Base-by-base conservation (phyloP, 2,888 invertebrate genomes). In the Meta bourneti region DNA sequence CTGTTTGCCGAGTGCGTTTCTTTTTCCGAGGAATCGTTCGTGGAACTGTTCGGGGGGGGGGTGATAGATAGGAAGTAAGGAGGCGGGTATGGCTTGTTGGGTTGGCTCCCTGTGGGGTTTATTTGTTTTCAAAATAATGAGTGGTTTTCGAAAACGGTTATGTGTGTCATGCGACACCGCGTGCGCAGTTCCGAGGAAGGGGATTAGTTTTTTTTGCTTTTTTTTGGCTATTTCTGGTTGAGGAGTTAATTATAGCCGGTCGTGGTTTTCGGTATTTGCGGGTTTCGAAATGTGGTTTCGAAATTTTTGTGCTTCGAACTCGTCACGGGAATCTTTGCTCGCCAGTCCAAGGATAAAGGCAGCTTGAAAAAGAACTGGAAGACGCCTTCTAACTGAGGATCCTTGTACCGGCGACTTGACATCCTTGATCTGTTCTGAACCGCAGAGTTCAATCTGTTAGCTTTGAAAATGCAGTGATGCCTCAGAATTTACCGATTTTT, bases 91-190 rank as follows among this genome's bases (percentile, higher is more conserved):
- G 78, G 51, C 34, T 70, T 72, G 72, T 80, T 72, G 34, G 70
- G 72, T 49, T 80, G 78, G 81, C 77, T 82, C 77, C 69, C 61
- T 86, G 77, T 74, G 48, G 75, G 81, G 75, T 77, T 74, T 91
- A 82, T 87, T 91, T 91, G 91, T 91, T 87, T 87, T 77, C 34
- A 34, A 71, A 61, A 83, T 87, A 91, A 88, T 87, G 87, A 91
- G 80, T 61, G 70, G 82, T 89, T 75, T 61, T 61, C 13, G 61
- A 61, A 61, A 61, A 61, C 11, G 61, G 34, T 34, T 34, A 34
- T 16, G 61, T 16, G 61, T 61, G 61, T 61, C 61, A 61, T 61
- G 61, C 61, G 61, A 61, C 61, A 61, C 61, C 16, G 61, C 4
- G 34, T 34, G 34, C 34, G 34, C 4, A 34, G 34, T 34, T 34